Base-by-base conservation (phyloP, 2,888 invertebrate species). In the Conchocele bisecta region DNA sequence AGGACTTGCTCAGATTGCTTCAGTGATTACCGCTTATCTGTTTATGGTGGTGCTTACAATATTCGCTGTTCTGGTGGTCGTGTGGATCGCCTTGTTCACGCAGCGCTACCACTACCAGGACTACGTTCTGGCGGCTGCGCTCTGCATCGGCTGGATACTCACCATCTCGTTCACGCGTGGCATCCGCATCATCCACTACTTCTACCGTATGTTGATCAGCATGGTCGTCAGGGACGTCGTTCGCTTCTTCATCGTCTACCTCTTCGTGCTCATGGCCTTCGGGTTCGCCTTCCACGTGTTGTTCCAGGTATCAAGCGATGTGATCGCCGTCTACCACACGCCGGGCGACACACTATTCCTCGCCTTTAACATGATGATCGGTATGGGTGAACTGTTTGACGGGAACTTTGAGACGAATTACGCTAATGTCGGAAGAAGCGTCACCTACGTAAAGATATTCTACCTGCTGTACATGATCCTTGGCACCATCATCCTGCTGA, bases 311-410 rank as follows among this genome's bases (percentile, higher is more conserved):
- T 80, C 84, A 0, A 33, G 68, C 1, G 69, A 35, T 17, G 63
- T 86, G 24, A 70, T 76, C 0, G 60, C 72, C n/a, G 73, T 70
- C 9, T 88, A 85, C 63, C 60, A 79, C 0, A 79, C 73, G 13
- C 78, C 85, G 0, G 76, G 80, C 13, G 78, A 86, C 63, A 87
- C 90, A 0, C 66, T 89, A 9, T 91, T 89, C 67, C 67, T 85
- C 20, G 78, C 85, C 5, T 90, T 90, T 65, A 89, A 89, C 70
- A 71, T 89, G 64, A 88, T 90, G 89, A 75, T 91, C 1, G 91
- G 91, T 2, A 89, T 88, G 85, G 87, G 71, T 0, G 85, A 87
- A 50, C 57, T 87, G 3, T 85, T 88, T 54, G 83, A 84, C 15
- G 85, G 79, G 29, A 51, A 60, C 13, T 83, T 88, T 48, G 83